Evolutionary conservation across 2,888 invertebrate genomes (phyloP).

Genomic region (Crepidodera aurea): DNA sequence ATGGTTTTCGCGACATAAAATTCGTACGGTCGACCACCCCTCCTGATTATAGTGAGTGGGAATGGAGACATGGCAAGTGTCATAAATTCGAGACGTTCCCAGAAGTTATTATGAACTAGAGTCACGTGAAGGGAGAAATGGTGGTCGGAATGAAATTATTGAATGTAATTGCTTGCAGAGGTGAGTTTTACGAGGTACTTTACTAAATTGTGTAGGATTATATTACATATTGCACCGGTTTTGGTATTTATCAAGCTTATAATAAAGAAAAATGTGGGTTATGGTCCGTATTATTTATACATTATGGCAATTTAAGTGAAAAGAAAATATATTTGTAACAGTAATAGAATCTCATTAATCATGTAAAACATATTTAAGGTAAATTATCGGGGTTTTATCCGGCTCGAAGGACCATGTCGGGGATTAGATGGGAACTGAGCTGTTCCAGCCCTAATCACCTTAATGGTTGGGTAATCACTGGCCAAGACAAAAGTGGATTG

Average conservation of each 20-base stretch:
- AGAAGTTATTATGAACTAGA: conserved; percentile 19
- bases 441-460: too few species aligned
- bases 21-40: not conserved
- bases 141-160: conserved; percentile 20
- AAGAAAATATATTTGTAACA: too few species aligned
- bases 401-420: too few species aligned
- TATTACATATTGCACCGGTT: not conserved
- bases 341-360: too few species aligned
- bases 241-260: not conserved
- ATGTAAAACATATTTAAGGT: too few species aligned
- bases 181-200: conserved; percentile 5
- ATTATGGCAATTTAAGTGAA: too few species aligned
- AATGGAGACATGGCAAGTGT: conserved; percentile 2
- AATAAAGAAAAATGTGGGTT: too few species aligned
- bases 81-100: conserved; percentile 19
- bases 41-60: conserved; percentile 13
- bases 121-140: conserved; percentile 19
- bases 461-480: too few species aligned
- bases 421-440: too few species aligned
- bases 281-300: too few species aligned
- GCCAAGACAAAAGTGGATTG: too few species aligned
- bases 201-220: not conserved
- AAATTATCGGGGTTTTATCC: too few species aligned
- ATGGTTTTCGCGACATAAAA: conserved; percentile 3
- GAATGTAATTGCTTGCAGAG: conserved; percentile 13